Percentiles rank a stretch among this genome's conserved stretches.
Conservation (phyloP, 1,140 invertebrate species). For the Bombus confusus region DNA sequence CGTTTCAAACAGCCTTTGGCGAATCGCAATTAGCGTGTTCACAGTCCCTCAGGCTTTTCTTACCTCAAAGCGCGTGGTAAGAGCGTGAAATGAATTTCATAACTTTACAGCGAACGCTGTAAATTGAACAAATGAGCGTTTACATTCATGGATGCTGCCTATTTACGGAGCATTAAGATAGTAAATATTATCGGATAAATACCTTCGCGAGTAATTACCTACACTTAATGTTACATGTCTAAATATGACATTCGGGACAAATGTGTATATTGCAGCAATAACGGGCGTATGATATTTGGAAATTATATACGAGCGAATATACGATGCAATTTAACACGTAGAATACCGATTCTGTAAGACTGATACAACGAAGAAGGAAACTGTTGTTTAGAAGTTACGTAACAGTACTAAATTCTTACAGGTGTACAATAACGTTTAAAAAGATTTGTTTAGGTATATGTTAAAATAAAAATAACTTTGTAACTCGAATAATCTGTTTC, state of each 20-base stretch:
- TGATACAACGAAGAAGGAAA: too few relatives aligned
- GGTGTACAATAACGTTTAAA: too few relatives aligned
- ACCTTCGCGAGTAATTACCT: conserved; percentile 28
- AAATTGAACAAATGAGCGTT: conserved; percentile 46
- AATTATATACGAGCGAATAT: background rate
- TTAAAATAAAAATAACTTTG: too few relatives aligned
- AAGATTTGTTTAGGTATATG: too few relatives aligned
- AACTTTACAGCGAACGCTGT: conserved; percentile 13
- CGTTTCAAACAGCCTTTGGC: conserved; percentile 6
- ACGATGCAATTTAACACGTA: too few relatives aligned
- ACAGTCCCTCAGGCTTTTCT: conserved; percentile 19
- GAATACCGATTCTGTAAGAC: too few relatives aligned
- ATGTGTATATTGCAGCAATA: too few relatives aligned
- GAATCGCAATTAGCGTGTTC: conserved; percentile 41
- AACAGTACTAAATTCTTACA: too few relatives aligned
- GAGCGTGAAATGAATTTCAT: conserved; percentile 45
- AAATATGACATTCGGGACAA: conserved; percentile 7
- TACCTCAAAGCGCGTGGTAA: conserved; percentile 13
- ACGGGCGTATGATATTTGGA: background rate
- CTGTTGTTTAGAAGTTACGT: too few relatives aligned
- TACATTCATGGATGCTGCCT: conserved; percentile 20
- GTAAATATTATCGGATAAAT: conserved; percentile 28
- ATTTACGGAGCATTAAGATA: conserved; percentile 35
- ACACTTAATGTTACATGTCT: conserved; percentile 10
- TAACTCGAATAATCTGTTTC: too few relatives aligned